Evolutionary conservation across 1,140 invertebrate species (phyloP).

Genomic region (Mactra quadrangularis): DNA sequence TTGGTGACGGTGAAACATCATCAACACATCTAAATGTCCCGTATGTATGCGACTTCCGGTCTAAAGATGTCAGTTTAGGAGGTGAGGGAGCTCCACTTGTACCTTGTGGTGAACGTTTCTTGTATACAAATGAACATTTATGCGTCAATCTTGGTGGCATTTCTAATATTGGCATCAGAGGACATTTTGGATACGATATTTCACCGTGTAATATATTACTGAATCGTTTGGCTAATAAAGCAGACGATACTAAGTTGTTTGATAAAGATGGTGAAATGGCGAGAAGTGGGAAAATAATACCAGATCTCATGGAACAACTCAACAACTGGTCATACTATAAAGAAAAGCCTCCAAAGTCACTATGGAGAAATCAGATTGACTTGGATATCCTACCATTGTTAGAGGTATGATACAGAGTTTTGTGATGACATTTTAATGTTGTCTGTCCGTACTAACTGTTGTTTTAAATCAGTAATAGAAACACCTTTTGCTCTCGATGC

Average conservation of each 20-base stretch:
- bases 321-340: slow-evolving; percentile 73
- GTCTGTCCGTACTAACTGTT: too few relatives aligned
- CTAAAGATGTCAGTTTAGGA: slow-evolving; percentile 79
- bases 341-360: slow-evolving; percentile 75
- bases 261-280: slow-evolving; percentile 77
- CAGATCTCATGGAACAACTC: slow-evolving; percentile 68
- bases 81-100: slow-evolving; percentile 82
- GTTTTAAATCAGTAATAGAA: too few relatives aligned
- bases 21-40: slow-evolving; percentile 71
- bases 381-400: slow-evolving; percentile 73
- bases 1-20: slow-evolving; percentile 80
- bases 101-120: slow-evolving; percentile 75
- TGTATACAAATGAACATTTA: slow-evolving; percentile 74
- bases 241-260: slow-evolving; percentile 63
- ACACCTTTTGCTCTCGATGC: too few relatives aligned
- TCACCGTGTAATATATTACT: slow-evolving; percentile 78
- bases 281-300: slow-evolving; percentile 66
- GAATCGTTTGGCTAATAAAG: slow-evolving; percentile 73
- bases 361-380: slow-evolving; percentile 75
- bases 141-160: slow-evolving; percentile 82
- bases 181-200: slow-evolving; percentile 74
- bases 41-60: slow-evolving; percentile 76
- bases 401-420: too few relatives aligned
- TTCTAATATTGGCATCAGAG: slow-evolving; percentile 76
- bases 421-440: too few relatives aligned